Percentiles rank a stretch among this genome's conserved stretches.
Evolutionary conservation across 2,113 vertebrate species (phyloP).

Genomic region (Paradoxurus hermaphroditus): DNA sequence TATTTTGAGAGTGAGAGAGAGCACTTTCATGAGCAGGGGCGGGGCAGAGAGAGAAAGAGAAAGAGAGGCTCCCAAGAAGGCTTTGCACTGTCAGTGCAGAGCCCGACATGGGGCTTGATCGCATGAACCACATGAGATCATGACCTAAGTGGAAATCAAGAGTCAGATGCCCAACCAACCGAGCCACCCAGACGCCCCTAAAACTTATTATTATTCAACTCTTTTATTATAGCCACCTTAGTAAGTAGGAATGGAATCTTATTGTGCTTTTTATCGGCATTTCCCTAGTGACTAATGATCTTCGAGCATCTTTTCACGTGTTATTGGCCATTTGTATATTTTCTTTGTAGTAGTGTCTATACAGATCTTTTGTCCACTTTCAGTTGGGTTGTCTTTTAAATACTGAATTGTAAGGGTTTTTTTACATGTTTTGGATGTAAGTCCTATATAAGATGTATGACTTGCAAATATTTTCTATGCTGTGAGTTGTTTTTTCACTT

Average conservation of each 20-base stretch:
- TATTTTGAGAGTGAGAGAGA: too few relatives aligned
- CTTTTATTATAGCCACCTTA: not conserved
- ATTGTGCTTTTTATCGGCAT: not conserved
- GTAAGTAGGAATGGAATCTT: not conserved
- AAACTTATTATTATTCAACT: not conserved
- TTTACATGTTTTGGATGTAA: not conserved
- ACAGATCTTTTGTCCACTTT: not conserved
- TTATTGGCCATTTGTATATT: not conserved
- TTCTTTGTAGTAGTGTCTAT: not conserved
- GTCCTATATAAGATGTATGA: not conserved
- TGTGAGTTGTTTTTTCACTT: not conserved
- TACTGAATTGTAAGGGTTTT: not conserved
- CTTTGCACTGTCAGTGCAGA: too few relatives aligned
- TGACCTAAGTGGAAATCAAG: too few relatives aligned
- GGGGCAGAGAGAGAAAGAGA: too few relatives aligned
- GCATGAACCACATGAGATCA: too few relatives aligned
- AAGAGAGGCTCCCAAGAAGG: too few relatives aligned
- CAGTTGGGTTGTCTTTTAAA: not conserved
- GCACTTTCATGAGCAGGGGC: too few relatives aligned
- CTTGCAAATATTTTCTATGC: not conserved
- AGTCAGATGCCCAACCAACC: too few relatives aligned
- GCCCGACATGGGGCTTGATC: too few relatives aligned
- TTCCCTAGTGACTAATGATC: not conserved
- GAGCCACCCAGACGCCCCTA: too few relatives aligned
- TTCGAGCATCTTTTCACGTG: not conserved